Conservation (phyloP, 1,140 invertebrate genomes). For the Dryas iulia region DNA sequence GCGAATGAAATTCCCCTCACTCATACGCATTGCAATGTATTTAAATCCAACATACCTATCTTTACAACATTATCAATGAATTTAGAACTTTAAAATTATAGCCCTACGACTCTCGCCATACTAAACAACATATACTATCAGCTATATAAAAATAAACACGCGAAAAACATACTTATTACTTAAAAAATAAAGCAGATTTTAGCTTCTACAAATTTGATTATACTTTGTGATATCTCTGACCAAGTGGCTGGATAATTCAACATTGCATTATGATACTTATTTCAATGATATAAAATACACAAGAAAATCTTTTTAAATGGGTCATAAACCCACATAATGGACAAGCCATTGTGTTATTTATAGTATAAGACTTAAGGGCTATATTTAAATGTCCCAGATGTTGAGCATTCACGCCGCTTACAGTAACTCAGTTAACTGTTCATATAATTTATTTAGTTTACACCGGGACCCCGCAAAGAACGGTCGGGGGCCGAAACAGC, state of each 20-base stretch:
- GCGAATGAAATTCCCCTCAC: no score
- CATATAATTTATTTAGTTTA: constrained; percentile 28
- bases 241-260: neutral
- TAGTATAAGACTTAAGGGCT: neutral
- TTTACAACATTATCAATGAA: no score
- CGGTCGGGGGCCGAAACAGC: neutral
- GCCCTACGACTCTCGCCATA: no score
- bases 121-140: no score
- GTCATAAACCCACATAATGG: neutral
- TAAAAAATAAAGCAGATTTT: neutral
- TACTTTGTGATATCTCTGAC: neutral
- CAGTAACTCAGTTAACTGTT: constrained; percentile 18
- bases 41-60: no score
- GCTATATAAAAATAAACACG: no score
- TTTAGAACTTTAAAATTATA: no score
- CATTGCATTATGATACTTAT: neutral
- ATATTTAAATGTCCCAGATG: neutral
- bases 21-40: no score
- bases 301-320: neutral
- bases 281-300: neutral
- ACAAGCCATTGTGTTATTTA: neutral
- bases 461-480: constrained; percentile 1
- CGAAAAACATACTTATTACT: neutral
- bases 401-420: neutral
- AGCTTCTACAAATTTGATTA: neutral